Evolutionary conservation across 1,140 invertebrate species (phyloP), one percentile per base, ranked within the genome.

Genomic region (Coboldia fuscipes): DNA sequence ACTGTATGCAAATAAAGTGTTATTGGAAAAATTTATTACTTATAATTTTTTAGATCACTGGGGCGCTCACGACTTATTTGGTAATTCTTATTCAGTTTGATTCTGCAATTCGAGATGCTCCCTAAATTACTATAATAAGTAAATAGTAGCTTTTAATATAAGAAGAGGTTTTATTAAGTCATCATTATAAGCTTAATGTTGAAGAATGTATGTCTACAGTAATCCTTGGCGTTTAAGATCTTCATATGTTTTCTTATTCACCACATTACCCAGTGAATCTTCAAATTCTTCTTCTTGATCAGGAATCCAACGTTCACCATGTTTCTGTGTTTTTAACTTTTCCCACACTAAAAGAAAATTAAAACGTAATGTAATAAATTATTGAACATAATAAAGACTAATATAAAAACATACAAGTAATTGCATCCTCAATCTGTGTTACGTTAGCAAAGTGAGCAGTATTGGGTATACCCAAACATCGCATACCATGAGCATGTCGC

Each of bases 361-460:
- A 39, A 31, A 23, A 23, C 22, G 12, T 7, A 9, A 28, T 28
- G 22, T 7, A 23, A 7, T 7, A 23, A 6, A 23, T 7, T 12
- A 23, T 12, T 12, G 12, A 23, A 23, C 6, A 23, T 23, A 12
- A 7, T 23, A 7, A 23, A 23, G 6, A 23, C 6, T 12, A 23
- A 6, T 12, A 23, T 30, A 6, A 38, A 37, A 41, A 70, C 74
- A 70, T 66, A 82, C 76, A 60, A 30, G 82, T 81, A 27, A 97
- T 63, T 4, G 96, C 96, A 62, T 99, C 96, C 58, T 97, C 92
- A 49, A 99, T 98, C 45, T 92, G 84, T 6, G 94, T 98, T 5
- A 99, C 93, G 59, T 98, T 98, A 7, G 96, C 93, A 66, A 99
- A 99, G 65, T 99, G 96, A 8, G 96, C 93, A 1, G 96, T 99